phyloP scores from a whole-genome alignment of 1,140 invertebrate species.

The Anastatus disparis region DNA sequence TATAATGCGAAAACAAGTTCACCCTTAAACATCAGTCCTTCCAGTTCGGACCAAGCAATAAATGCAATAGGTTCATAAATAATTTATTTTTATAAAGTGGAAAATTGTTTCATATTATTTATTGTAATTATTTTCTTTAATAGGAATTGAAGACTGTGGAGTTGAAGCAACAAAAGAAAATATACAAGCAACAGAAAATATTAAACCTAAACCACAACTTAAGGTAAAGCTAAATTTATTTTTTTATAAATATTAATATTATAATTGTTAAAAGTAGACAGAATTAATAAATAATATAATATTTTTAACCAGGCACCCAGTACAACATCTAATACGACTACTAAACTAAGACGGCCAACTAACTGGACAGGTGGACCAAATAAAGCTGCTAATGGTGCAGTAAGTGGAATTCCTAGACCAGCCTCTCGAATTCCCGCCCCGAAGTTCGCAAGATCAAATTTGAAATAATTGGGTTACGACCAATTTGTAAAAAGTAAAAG shows the following conservation, averaged over 20 bases:
- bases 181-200: constrained; percentile 36
- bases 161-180: constrained; percentile 33
- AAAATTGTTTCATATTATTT: background rate
- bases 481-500: constrained; percentile 23
- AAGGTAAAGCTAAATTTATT: constrained; percentile 33
- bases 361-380: constrained; percentile 50
- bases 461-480: constrained; percentile 29
- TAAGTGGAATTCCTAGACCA: constrained; percentile 64
- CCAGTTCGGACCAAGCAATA: constrained; percentile 50
- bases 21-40: constrained; percentile 49
- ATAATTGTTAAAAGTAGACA: too few species aligned
- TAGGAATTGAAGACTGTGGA: constrained; percentile 21
- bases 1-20: constrained; percentile 55
- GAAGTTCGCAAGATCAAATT: constrained; percentile 48
- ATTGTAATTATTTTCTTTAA: background rate
- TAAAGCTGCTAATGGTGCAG: constrained; percentile 45
- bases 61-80: constrained; percentile 44
- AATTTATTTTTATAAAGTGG: background rate
- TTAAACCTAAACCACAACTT: constrained; percentile 31
- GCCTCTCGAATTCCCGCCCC: constrained; percentile 60
- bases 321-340: constrained; percentile 47
- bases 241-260: too few species aligned
- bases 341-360: constrained; percentile 55
- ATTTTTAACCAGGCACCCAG: constrained; percentile 3
- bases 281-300: constrained; percentile 12